phyloP scores from a whole-genome alignment of 1,140 invertebrate genomes.

The Periplaneta americana region DNA sequence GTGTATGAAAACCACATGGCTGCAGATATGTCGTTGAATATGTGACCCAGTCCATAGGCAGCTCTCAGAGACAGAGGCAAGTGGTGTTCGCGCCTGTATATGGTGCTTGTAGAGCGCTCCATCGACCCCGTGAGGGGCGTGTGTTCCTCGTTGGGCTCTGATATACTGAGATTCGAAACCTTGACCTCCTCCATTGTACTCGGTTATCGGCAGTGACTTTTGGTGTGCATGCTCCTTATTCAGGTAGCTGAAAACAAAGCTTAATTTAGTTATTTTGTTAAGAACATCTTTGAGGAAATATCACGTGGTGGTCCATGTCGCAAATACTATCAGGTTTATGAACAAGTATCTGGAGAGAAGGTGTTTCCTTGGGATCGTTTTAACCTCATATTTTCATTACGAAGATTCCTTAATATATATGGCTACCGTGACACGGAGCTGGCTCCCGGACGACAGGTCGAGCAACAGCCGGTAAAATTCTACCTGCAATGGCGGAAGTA shows the following conservation, averaged over 20 bases:
- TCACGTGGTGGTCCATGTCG: too few relatives aligned
- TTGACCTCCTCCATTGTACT: neutral
- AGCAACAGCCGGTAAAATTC: too few relatives aligned
- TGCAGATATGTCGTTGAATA: slow-evolving; percentile 86
- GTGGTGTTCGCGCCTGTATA: neutral
- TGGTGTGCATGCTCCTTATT: neutral
- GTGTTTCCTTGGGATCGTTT: too few relatives aligned
- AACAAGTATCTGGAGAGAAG: too few relatives aligned
- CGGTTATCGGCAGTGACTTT: neutral
- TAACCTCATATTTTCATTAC: too few relatives aligned
- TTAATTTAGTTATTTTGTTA: neutral
- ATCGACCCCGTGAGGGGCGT: neutral
- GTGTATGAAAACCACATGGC: slow-evolving; percentile 94
- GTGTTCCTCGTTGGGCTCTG: neutral
- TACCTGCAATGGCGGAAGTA: too few relatives aligned
- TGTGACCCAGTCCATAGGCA: slow-evolving; percentile 76
- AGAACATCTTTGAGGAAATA: too few relatives aligned
- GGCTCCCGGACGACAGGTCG: too few relatives aligned
- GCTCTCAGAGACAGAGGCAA: neutral
- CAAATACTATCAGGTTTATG: too few relatives aligned
- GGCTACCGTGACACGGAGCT: too few relatives aligned
- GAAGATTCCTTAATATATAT: too few relatives aligned
- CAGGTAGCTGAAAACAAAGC: neutral
- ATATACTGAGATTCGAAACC: neutral
- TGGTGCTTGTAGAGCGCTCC: neutral